A percentile compares a stretch with the other conserved stretches of the same genome.
Conservation (phyloP, 2,113 vertebrate genomes). For the Tetraodon nigroviridis region DNA sequence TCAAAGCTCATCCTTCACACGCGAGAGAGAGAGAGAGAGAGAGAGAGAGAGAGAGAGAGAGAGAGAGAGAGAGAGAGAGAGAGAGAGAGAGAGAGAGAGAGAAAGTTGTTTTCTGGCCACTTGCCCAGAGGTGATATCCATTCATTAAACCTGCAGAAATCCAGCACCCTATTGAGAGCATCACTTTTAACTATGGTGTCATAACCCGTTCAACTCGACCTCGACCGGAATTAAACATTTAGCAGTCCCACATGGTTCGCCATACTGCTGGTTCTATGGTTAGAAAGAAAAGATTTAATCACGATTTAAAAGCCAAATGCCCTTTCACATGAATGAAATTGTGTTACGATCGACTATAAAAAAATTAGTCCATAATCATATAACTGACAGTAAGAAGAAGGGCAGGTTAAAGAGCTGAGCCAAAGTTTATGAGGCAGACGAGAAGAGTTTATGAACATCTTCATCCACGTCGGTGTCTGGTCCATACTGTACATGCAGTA, state of each 20-base stretch:
- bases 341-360: slow-evolving; percentile 34
- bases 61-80: slow-evolving; percentile 51
- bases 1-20: slow-evolving; percentile 44
- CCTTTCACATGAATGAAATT: slow-evolving; percentile 33
- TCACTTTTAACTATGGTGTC: slow-evolving; percentile 54
- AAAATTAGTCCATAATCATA: slow-evolving; percentile 34
- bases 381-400: slow-evolving; percentile 17
- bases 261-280: slow-evolving; percentile 4
- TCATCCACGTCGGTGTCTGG: neutral
- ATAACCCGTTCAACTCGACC: slow-evolving; percentile 42
- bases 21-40: slow-evolving; percentile 49
- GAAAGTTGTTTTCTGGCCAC: slow-evolving; percentile 56
- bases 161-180: slow-evolving; percentile 39
- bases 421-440: neutral
- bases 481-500: neutral
- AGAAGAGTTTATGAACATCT: slow-evolving; percentile 3
- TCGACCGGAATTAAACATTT: slow-evolving; percentile 59
- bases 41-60: slow-evolving; percentile 40
- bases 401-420: slow-evolving; percentile 4
- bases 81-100: slow-evolving; percentile 53
- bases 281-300: slow-evolving; percentile 36
- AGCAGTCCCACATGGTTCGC: slow-evolving; percentile 34
- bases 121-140: slow-evolving; percentile 44
- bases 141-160: slow-evolving; percentile 58
- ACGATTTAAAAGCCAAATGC: slow-evolving; percentile 52